Evolutionary conservation across 2,888 invertebrate species (phyloP), one percentile per base, ranked within the genome.

Genomic region (Coecobrya sp.): DNA sequence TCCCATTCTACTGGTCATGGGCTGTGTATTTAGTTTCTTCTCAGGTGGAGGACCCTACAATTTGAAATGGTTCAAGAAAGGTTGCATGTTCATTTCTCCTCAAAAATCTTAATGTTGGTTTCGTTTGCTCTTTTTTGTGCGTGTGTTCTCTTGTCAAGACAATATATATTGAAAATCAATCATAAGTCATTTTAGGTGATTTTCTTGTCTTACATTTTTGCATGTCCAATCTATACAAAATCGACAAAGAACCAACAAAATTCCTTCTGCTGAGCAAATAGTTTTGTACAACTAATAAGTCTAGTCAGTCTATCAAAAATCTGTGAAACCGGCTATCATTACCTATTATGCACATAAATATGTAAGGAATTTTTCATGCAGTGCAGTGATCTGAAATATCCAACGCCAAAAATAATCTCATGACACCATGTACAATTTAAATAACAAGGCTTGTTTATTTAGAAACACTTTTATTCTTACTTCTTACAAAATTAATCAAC

Each of bases 21-120:
- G 93, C 30, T 93, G 93, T 84, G 36, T 93, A 25, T 85, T 93
- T 73, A 93, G 93, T 90, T 93, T 93, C 93, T 92, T 93, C 62
- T 76, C 92, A 30, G 79, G 79, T 81, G 92, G 91, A 62, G 93
- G 93, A 86, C 86, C 92, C 65, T 93, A 92, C 89, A 93, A 91
- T 89, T 89, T 93, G 52, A 91, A 85, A 81, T 89, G 65, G 89
- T 86, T 91, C 81, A 86, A 79, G 49, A 86, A 86, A 91, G 91
- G 91, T 88, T 27, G 81, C 65, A 88, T 62, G 42, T 42, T 52
- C 42, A 59, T 59, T 59, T 82, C 27, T 84, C 25, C 19, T 19
- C 8, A 3, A 68, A 27, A 68, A 68, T 68, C 30, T 68, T 13
- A 49, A 49, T 68, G 30, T 68, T 68, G 68, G 68, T 27, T 27